Evolutionary conservation across 1,140 invertebrate species (phyloP), one percentile per base, ranked within the genome.

Genomic region (Drosophila prosaltans): DNA sequence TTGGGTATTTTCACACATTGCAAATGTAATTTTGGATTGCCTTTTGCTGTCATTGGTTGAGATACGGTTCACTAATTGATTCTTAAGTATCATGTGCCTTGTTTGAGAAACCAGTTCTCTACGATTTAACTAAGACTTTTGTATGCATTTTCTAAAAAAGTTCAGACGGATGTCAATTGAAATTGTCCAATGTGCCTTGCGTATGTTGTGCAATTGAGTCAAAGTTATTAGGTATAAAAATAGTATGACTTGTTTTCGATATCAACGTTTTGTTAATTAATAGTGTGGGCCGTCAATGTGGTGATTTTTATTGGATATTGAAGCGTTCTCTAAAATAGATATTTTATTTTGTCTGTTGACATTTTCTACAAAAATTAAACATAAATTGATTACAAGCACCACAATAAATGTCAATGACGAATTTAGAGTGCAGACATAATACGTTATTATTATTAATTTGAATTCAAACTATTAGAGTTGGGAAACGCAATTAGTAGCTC

Each of bases 1-100:
- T 80, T 70, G 40, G 82, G 71, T 78, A 79, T 79, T 83, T 84
- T 84, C 75, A 82, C 74, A 89, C 78, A 80, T 89, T 79, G 73
- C 66, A 16, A 60, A 41, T 67, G 66, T 64, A 75, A 70, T 78
- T 81, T 78, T 69, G 85, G 71, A 66, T 72, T 63, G 78, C 84
- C 77, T 74, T 74, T 65, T 67, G 41, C 60, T 28, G 71, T 65
- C 58, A 51, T 43, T 57, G 64, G 66, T 70, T 58, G 74, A 74
- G 70, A 82, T 88, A 72, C 67, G 62, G 41, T 60, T 41, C 65
- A 75, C 80, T 89, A 88, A 88, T 88, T 90, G 84, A 89, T 88
- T 88, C 84, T 88, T 84, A 61, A 89, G 71, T 72, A 73, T 69
- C 70, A 72, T 73, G 66, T 24, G 16, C 69, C 66, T 55, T 60